Conservation (phyloP, 2,888 invertebrate genomes). For the Lepidocyrtinus sp. region DNA sequence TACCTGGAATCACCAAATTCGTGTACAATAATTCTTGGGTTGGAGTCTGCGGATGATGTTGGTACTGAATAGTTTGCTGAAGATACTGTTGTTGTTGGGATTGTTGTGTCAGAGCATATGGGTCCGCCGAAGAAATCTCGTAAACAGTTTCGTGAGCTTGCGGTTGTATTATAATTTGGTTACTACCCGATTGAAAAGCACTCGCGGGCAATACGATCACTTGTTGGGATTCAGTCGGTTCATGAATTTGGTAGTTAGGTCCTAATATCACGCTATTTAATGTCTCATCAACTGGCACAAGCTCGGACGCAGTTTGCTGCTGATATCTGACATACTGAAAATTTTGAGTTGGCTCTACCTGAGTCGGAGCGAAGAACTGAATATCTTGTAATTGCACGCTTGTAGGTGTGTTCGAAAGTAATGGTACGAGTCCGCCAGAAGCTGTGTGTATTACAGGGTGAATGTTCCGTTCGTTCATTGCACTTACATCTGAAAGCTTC, state of each 20-base stretch:
- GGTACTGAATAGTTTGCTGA: conserved; percentile 8
- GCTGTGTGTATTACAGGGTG: conserved; percentile 51
- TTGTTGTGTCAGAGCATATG: neutral
- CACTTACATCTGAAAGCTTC: conserved; percentile 43
- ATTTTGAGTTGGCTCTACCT: conserved; percentile 2
- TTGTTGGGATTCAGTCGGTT: neutral
- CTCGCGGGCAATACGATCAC: neutral
- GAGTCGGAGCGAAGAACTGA: conserved; percentile 19
- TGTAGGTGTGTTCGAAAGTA: conserved; percentile 17
- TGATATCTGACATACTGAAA: conserved; percentile 34
- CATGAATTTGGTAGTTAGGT: neutral
- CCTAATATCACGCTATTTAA: neutral
- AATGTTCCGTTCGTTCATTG: conserved; percentile 52
- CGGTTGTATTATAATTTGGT: neutral
- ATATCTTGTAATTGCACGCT: too few species aligned
- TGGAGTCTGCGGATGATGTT: conserved; percentile 11
- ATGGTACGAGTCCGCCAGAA: conserved; percentile 49
- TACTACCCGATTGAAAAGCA: neutral
- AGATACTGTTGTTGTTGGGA: neutral
- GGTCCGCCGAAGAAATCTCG: neutral
- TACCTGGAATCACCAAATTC: neutral
- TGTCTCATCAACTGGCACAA: conserved; percentile 17
- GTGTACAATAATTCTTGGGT: too few species aligned
- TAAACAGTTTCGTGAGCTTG: neutral
- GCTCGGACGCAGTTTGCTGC: conserved; percentile 24